phyloP scores from a whole-genome alignment of 2,888 invertebrate genomes.

The Eudasyphora cyanicolor region DNA sequence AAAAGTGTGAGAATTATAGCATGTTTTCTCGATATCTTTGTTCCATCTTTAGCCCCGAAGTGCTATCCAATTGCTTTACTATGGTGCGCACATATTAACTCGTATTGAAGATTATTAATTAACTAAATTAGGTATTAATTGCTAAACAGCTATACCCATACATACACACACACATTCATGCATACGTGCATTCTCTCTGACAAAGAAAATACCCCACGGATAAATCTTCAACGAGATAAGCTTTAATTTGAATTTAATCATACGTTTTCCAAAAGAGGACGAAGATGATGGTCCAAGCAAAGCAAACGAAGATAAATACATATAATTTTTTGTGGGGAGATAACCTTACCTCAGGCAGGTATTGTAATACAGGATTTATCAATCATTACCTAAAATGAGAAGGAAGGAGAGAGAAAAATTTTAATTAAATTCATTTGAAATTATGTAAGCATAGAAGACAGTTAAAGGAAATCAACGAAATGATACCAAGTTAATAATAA shows the following conservation, averaged over 20 bases:
- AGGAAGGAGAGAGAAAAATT: not conserved
- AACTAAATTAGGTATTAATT: slow-evolving; percentile 62
- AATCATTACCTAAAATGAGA: slow-evolving; percentile 42
- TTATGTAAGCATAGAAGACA: not conserved
- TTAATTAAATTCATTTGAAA: slow-evolving; percentile 3
- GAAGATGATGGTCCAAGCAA: not conserved
- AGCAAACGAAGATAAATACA: not conserved
- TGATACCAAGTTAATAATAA: too few species aligned
- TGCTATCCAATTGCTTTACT: not conserved
- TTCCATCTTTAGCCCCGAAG: not conserved
- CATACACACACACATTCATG: not conserved
- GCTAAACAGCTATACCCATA: not conserved
- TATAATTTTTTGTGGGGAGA: not conserved
- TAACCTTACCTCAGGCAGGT: slow-evolving; percentile 28
- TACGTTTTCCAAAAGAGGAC: not conserved
- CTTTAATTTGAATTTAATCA: slow-evolving; percentile 44
- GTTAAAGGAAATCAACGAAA: too few species aligned
- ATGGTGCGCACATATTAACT: not conserved
- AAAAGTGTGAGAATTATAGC: not conserved
- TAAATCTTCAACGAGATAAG: not conserved
- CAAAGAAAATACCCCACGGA: not conserved
- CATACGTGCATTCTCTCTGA: too few species aligned
- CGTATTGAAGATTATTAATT: slow-evolving; percentile 56
- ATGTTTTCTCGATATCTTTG: not conserved
- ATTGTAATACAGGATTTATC: not conserved